These are phyloP conservation scores for Triplophysa rosa DNA, from an alignment of 2,113 vertebrate species.

Conservation along the genomic window DNA sequence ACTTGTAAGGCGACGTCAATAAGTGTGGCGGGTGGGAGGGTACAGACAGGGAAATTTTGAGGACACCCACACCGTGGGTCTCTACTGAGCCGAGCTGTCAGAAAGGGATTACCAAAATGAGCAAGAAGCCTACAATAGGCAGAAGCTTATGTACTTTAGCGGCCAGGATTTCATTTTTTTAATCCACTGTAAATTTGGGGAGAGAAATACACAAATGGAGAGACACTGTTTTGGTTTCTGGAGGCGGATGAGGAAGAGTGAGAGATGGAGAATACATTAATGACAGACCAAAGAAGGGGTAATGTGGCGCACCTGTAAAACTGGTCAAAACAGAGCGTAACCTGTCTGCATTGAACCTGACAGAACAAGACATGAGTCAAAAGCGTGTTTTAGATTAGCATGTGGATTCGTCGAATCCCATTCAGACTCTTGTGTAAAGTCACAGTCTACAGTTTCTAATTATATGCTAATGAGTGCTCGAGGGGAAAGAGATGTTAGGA, in stretches of 20 bases:
- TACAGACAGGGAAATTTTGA: constrained; percentile 28
- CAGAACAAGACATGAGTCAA: no score
- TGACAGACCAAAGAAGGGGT: neutral
- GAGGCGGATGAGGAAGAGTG: neutral
- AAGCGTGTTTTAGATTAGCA: neutral
- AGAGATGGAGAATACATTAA: neutral
- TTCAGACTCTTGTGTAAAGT: constrained; percentile 6
- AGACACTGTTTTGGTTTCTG: constrained; percentile 52
- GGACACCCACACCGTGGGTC: constrained; percentile 58
- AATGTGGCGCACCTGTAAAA: neutral
- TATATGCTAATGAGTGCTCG: constrained; percentile 46
- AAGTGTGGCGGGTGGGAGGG: constrained; percentile 8
- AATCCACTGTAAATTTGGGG: constrained; percentile 70
- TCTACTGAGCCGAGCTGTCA: constrained; percentile 67
- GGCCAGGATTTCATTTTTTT: constrained; percentile 69
- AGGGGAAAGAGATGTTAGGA: constrained; percentile 7
- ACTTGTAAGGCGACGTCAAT: constrained; percentile 19
- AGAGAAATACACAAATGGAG: constrained; percentile 57
- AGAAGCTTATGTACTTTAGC: constrained; percentile 69
- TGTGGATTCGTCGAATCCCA: neutral
- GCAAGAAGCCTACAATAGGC: constrained; percentile 68
- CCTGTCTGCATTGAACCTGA: neutral
- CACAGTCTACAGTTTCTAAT: constrained; percentile 39
- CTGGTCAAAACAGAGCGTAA: no score
- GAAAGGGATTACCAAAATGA: constrained; percentile 70